phyloP scores from a whole-genome alignment of 2,888 invertebrate genomes.

The Amphipoea oculea region DNA sequence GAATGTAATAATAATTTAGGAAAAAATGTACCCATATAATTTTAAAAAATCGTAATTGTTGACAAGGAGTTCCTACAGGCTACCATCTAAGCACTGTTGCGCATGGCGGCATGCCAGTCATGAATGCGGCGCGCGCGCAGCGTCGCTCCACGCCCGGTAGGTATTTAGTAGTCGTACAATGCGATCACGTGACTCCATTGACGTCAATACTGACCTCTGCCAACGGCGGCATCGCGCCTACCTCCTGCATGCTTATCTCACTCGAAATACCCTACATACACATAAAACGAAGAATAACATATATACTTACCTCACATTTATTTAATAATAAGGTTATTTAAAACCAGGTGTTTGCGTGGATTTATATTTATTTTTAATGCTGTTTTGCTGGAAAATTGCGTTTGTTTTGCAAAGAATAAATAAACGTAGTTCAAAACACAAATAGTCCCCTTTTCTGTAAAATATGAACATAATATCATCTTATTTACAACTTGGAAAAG shows the following conservation, averaged over 20 bases:
- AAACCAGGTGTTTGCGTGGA: slow-evolving; percentile 16
- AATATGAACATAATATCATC: background rate
- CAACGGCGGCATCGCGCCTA: slow-evolving; percentile 82
- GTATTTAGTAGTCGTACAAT: slow-evolving; percentile 73
- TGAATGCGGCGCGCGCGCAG: slow-evolving; percentile 60
- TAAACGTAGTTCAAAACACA: background rate
- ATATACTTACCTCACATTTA: slow-evolving; percentile 37
- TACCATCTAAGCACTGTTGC: slow-evolving; percentile 24
- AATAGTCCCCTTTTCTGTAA: background rate
- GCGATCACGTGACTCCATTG: slow-evolving; percentile 92
- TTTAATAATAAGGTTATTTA: slow-evolving; percentile 29
- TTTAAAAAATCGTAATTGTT: background rate
- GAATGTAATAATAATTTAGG: background rate
- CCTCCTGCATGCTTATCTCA: slow-evolving; percentile 86
- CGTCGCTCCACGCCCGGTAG: slow-evolving; percentile 70
- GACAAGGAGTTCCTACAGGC: background rate
- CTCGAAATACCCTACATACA: slow-evolving; percentile 83
- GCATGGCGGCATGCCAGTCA: slow-evolving; percentile 46
- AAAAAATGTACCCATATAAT: background rate
- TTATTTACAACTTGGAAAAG: slow-evolving; percentile 7
- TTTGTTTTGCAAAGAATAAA: background rate
- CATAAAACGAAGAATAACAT: slow-evolving; percentile 51
- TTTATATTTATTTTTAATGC: background rate
- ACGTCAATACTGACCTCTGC: slow-evolving; percentile 94
- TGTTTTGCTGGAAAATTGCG: background rate